Evolutionary conservation across 2,888 invertebrate genomes (phyloP), one percentile per base, ranked within the genome.

Genomic region (Pseudanteris insignis): DNA sequence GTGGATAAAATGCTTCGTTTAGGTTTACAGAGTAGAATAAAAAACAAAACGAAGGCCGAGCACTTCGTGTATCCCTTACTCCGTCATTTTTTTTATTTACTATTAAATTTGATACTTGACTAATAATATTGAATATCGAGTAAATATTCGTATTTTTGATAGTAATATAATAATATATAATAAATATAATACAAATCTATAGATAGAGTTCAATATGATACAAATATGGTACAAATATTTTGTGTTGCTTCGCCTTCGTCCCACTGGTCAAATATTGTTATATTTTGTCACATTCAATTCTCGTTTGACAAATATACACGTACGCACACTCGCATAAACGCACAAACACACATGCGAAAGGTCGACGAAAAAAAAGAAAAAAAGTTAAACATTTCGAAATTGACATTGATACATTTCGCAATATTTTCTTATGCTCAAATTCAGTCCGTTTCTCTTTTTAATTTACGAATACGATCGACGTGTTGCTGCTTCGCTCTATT

Each of bases 151-250:
- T 73, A 72, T 73, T 70, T 66, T 75, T 59, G 70, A 68, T 74
- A 71, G 72, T 75, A 73, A 70, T 70, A 60, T 64, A 51, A 67
- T 67, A 67, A 67, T 70, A 66, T 69, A 69, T 70, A 70, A 70
- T 71, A 70, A 69, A 70, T 79, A 79, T 78, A 75, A 77, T 77
- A 79, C 78, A 79, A 70, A 74, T 77, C 75, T 79, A 77, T 78
- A 71, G 73, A 75, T 78, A 76, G 66, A 71, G 74, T 75, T 77
- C 74, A 70, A 68, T 79, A 79, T 78, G 71, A 69, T 79, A 79
- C 79, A 79, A 68, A 71, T 80, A 79, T 80, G 67, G 75, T 80
- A 80, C 79, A 80, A 75, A 65, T 68, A 57, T 63, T 69, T 64
- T 64, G 47, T 65, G 44, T 61, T 58, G 44, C 59, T 41, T 53